Conservation (phyloP, 2,888 invertebrate genomes). For the Neoaliturus tenellus region DNA sequence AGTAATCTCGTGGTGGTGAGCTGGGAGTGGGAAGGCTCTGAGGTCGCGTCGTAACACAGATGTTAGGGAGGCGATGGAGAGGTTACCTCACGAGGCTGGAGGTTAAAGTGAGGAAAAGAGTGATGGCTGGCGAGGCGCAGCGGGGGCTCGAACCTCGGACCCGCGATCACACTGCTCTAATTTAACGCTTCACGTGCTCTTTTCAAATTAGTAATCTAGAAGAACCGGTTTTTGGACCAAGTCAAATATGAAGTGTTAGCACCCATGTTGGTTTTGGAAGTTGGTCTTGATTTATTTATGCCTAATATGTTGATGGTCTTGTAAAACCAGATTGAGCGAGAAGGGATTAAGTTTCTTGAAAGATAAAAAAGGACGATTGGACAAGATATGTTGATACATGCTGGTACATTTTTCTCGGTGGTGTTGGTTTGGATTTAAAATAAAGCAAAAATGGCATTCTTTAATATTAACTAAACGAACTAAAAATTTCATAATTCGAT, state of each 20-base stretch:
- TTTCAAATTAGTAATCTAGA: constrained; percentile 28
- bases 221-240: background rate
- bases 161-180: constrained; percentile 14
- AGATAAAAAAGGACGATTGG: background rate
- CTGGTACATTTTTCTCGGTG: too few species aligned
- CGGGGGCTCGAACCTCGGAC: background rate
- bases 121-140: constrained; percentile 8
- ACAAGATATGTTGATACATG: too few species aligned
- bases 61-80: background rate
- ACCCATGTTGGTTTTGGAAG: constrained; percentile 19
- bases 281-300: background rate
- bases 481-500: too few species aligned
- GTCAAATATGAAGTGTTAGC: constrained; percentile 26
- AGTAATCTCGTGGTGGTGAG: too few species aligned
- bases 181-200: constrained; percentile 45
- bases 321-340: background rate
- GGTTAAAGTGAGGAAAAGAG: constrained; percentile 37
- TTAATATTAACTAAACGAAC: too few species aligned
- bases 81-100: constrained; percentile 6
- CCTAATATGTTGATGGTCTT: background rate
- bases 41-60: background rate
- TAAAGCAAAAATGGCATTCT: too few species aligned
- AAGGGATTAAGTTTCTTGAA: background rate
- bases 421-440: too few species aligned
- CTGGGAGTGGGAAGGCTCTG: background rate